Evolutionary conservation across 2,113 vertebrate genomes (phyloP), one percentile per base, ranked within the genome.

Genomic region (Todiramphus chloris): DNA sequence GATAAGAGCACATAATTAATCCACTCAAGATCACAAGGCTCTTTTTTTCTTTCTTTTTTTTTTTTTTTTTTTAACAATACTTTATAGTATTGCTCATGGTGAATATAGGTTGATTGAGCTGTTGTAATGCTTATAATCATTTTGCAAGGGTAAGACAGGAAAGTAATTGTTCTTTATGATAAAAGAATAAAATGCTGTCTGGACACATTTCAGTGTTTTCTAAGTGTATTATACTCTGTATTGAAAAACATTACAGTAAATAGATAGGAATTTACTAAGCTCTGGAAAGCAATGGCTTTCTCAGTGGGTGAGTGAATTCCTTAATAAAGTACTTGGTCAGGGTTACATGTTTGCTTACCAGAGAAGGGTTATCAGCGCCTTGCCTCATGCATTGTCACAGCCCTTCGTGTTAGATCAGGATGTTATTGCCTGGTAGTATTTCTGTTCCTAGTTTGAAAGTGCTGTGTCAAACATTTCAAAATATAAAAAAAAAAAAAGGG

Each of bases 211-310:
- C 62, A 30, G 23, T 46, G 35, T 13, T 95, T 90, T 91, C 60
- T 72, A 43, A 59, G 23, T 60, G 39, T 37, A 48, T 90, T 90
- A 60, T 23, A 63, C 15, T 70, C 51, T 78, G 16, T 78, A 46
- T 16, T 75, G 46, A 51, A 72, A 89, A 89, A 78, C 70, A 64
- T 72, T 63, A 44, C 20, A 21, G 53, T 55, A 91, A 87, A 87
- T 37, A 53, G 41, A 50, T 9, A 7, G 53, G 30, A 81, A 55
- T 84, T 93, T 89, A 60, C 18, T 41, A 41, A 81, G 37, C 25
- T 89, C 60, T 75, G 37, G 46, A 59, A 89, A 81, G 15, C 37
- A 78, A 30, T 33, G 60, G 6, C 10, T 81, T 89, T n/a, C 60
- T 89, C 69, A 24, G 37, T 13, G 19, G 66, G 55, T 14, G 50